Evolutionary conservation across 2,797 vertebrate species (phyloP).

Genomic region (Acanthurus tractus): DNA sequence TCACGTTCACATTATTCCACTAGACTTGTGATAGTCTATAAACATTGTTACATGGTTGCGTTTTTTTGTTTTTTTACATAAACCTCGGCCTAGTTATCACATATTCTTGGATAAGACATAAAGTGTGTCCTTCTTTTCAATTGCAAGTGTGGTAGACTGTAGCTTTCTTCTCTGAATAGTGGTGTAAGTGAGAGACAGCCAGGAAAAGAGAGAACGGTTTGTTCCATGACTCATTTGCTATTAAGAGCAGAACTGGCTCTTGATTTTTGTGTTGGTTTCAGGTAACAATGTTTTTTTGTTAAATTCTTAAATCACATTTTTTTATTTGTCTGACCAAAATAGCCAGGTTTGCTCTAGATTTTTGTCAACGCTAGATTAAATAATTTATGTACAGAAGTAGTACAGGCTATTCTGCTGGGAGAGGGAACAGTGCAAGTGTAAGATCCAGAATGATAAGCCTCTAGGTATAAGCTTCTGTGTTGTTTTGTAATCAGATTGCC

Average conservation of each 20-base stretch:
- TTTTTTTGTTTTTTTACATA: constrained; percentile 18
- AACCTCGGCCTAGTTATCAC: constrained; percentile 2
- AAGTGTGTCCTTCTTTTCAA: constrained; percentile 8
- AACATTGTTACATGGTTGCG: not conserved
- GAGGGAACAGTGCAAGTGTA: constrained; percentile 24
- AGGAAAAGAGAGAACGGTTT: constrained; percentile 59
- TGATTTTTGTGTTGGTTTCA: constrained; percentile 43
- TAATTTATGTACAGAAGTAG: constrained; percentile 42
- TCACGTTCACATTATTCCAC: constrained; percentile 49
- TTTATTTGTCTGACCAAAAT: constrained; percentile 28
- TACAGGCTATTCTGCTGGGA: constrained; percentile 26
- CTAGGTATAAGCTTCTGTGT: constrained; percentile 14
- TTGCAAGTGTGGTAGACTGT: constrained; percentile 14
- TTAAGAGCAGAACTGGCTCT: constrained; percentile 44
- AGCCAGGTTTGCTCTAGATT: constrained; percentile 23
- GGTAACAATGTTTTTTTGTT: constrained; percentile 25
- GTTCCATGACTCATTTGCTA: constrained; percentile 70
- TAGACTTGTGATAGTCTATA: constrained; percentile 11
- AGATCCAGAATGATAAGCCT: constrained; percentile 39
- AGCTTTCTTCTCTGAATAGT: constrained; percentile 40
- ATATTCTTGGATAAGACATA: constrained; percentile 2
- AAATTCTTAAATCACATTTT: constrained; percentile 27
- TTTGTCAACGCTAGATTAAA: constrained; percentile 26
- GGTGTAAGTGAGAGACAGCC: constrained; percentile 40
- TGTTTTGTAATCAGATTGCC: constrained; percentile 41